Evolutionary conservation across 2,888 invertebrate genomes (phyloP).

Genomic region (Erebia aethiops): DNA sequence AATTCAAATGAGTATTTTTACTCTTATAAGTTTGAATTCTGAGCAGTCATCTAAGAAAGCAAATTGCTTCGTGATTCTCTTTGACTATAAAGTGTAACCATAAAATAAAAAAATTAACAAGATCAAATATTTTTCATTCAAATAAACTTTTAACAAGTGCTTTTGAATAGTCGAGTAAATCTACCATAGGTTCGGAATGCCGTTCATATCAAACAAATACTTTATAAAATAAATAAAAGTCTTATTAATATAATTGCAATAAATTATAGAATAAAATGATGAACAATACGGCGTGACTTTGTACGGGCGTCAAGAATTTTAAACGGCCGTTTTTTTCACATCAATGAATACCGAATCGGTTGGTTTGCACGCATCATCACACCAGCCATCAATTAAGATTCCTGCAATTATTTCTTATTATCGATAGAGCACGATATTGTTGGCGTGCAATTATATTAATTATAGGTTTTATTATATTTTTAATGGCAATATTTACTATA

Average conservation of each 20-base stretch:
- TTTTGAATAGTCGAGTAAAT: no score
- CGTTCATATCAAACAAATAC: no score
- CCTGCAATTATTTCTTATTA: conserved; percentile 61
- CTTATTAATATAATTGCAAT: conserved; percentile 19
- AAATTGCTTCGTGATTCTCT: neutral
- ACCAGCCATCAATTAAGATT: conserved; percentile 64
- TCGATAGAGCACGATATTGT: conserved; percentile 50
- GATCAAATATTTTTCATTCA: no score
- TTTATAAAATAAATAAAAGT: conserved; percentile 11
- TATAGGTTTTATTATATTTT: conserved; percentile 3
- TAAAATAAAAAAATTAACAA: no score
- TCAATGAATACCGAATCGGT: conserved; percentile 18
- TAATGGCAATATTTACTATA: neutral
- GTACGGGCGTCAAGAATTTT: conserved; percentile 26
- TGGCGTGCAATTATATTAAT: conserved; percentile 37
- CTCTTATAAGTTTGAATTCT: no score
- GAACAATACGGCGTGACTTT: conserved; percentile 19
- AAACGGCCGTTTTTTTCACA: conserved; percentile 10
- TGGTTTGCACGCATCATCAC: conserved; percentile 47
- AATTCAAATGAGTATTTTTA: neutral
- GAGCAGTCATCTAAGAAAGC: neutral
- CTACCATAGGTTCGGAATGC: no score
- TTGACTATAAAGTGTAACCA: neutral
- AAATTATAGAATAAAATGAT: conserved; percentile 15
- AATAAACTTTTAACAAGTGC: no score